Evolutionary conservation across 2,888 invertebrate species (phyloP), one percentile per base, ranked within the genome.

Genomic region (Caenorhabditis virilis): DNA sequence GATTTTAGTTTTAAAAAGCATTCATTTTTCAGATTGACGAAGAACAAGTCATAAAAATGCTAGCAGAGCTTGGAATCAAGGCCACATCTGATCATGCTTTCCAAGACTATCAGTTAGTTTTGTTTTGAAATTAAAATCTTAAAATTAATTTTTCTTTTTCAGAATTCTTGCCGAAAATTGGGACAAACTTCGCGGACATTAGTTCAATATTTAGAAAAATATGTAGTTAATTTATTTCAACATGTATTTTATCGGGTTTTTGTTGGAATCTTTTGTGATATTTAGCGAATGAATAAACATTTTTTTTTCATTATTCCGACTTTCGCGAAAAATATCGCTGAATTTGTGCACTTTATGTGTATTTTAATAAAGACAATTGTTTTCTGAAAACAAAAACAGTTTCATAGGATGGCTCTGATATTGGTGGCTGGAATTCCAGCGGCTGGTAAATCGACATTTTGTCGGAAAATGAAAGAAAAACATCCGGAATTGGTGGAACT

Each of bases 381-480:
- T n/a, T n/a, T n/a, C n/a, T n/a, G n/a, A n/a, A n/a, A n/a, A n/a
- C n/a, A n/a, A n/a, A n/a, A n/a, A n/a, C n/a, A n/a, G n/a, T n/a
- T n/a, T n/a, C n/a, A n/a, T n/a, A n/a, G n/a, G n/a, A 65, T 72
- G 72, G 38, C 72, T 4, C 33, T 72, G 2, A 42, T 72, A 16
- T 53, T 72, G 11, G 20, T 72, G 2, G 69, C 69, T 66, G 72
- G 72, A 15, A 22, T 69, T 22, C 72, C 72, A 1, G 69, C 48
- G 0, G 47, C 69, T 16, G 72, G 72, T 20, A 72, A 72, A 52
- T 56, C 63, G 1, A 58, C 63, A 7, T 54, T 69, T n/a, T 45
- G 61, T 13, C 41, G 22, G 20, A 50, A 36, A 27, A 57, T 60
- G n/a, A 20, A 26, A 18, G 35, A 39, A 5, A 20, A 22, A 20